Evolutionary conservation across 2,113 vertebrate genomes (phyloP).

Genomic region (Pyxicephalus adspersus): DNA sequence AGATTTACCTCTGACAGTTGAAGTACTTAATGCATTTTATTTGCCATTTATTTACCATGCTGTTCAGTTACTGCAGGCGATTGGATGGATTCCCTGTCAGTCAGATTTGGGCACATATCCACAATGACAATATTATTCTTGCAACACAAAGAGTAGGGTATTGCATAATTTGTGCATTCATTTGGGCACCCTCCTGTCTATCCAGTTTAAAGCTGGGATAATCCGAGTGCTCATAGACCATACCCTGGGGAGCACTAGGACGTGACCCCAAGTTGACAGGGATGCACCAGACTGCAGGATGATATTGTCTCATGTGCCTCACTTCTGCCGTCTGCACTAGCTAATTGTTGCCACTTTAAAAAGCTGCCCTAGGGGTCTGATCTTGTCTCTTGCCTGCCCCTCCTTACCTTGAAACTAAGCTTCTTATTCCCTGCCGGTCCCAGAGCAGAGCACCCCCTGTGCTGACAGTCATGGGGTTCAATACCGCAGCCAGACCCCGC

Average conservation of each 20-base stretch:
- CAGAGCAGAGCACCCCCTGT: slow-evolving; percentile 58
- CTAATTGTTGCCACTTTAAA: slow-evolving; percentile 53
- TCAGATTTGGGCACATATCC: neutral
- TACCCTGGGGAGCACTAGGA: neutral
- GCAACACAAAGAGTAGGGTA: neutral
- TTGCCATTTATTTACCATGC: neutral
- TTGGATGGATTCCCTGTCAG: neutral
- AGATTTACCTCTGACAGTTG: too few relatives aligned
- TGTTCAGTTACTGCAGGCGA: neutral
- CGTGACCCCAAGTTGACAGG: slow-evolving; percentile 12
- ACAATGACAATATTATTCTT: too few relatives aligned
- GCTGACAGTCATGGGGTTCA: slow-evolving; percentile 55
- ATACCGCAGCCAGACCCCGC: slow-evolving; percentile 50
- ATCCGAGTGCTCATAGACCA: neutral
- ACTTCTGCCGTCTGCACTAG: slow-evolving; percentile 10
- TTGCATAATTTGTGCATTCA: neutral
- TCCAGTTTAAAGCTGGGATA: neutral
- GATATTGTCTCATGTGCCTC: slow-evolving; percentile 14
- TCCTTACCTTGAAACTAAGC: slow-evolving; percentile 23
- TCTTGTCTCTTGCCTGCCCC: slow-evolving; percentile 12
- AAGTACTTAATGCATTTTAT: neutral
- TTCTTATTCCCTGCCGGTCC: slow-evolving; percentile 22
- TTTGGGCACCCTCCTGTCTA: neutral
- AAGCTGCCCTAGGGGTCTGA: slow-evolving; percentile 43
- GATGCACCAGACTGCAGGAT: slow-evolving; percentile 20